Percentiles rank a stretch among this genome's conserved stretches.
Evolutionary conservation across 2,888 invertebrate genomes (phyloP).

Genomic region (Agrilus cyanescens): DNA sequence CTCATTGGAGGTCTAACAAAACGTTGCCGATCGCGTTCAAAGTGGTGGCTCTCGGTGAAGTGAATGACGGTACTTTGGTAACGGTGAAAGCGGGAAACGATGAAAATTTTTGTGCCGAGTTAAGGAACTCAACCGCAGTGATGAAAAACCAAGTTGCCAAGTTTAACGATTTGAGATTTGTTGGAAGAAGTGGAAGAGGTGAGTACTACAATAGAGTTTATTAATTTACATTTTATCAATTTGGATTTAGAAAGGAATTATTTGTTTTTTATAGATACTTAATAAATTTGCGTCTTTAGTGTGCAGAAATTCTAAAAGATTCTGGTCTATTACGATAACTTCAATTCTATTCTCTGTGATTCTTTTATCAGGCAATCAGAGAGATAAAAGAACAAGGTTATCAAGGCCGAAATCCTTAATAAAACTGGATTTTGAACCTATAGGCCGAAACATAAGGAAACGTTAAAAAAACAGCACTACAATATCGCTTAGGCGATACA

Average conservation of each 20-base stretch:
- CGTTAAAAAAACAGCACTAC: no score
- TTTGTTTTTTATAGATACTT: no score
- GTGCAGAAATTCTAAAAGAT: no score
- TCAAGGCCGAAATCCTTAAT: no score
- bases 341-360: no score
- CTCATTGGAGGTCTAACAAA: constrained; percentile 97
- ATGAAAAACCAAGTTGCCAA: constrained; percentile 99
- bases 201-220: constrained; percentile 26
- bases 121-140: constrained; percentile 87
- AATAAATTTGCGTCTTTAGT: no score
- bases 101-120: constrained; percentile 93
- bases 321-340: no score
- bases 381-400: no score
- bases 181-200: constrained; percentile 98
- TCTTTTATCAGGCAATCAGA: no score
- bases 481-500: no score
- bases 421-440: no score
- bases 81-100: constrained; percentile 95
- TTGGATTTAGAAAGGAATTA: neutral
- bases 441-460: no score
- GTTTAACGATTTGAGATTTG: constrained; percentile 97
- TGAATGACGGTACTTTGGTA: constrained; percentile 92
- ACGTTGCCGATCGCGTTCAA: constrained; percentile 95
- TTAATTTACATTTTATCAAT: neutral
- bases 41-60: constrained; percentile 87